Evolutionary conservation across 2,113 vertebrate genomes (phyloP).

Genomic region (Typhlomys cinereus): DNA sequence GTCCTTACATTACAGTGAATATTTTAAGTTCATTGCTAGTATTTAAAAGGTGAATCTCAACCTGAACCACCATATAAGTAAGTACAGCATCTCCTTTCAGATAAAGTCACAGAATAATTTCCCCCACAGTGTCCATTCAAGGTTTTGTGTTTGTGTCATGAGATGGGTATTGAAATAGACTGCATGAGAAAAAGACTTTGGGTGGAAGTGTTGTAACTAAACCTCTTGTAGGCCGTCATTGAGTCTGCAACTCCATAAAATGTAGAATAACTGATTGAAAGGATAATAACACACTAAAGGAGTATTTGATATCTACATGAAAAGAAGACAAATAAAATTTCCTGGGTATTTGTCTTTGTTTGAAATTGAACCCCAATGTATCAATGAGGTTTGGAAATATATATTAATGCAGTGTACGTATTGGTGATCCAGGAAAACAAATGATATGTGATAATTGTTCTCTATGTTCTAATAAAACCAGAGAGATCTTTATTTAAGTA

Average conservation of each 20-base stretch:
- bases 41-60: not conserved
- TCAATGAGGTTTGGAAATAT: not conserved
- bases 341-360: not conserved
- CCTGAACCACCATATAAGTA: not conserved
- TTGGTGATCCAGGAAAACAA: not conserved
- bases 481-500: not conserved
- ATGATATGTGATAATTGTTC: not conserved
- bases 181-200: not conserved
- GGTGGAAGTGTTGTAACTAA: not conserved
- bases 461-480: not conserved
- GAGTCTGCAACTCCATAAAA: not conserved
- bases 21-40: not conserved
- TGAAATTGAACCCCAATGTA: not conserved
- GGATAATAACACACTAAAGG: not conserved
- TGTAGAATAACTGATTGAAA: slow-evolving; percentile 16
- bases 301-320: not conserved
- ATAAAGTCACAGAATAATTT: not conserved
- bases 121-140: not conserved
- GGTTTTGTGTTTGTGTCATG: not conserved
- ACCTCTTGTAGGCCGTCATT: not conserved
- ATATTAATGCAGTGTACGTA: not conserved
- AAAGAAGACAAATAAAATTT: not conserved
- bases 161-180: not conserved
- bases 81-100: not conserved
- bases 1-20: too few relatives aligned